A percentile compares a stretch with the other conserved stretches of the same genome.
Evolutionary conservation across 2,888 invertebrate species (phyloP).

Genomic region (Pristionchus exspectatus): DNA sequence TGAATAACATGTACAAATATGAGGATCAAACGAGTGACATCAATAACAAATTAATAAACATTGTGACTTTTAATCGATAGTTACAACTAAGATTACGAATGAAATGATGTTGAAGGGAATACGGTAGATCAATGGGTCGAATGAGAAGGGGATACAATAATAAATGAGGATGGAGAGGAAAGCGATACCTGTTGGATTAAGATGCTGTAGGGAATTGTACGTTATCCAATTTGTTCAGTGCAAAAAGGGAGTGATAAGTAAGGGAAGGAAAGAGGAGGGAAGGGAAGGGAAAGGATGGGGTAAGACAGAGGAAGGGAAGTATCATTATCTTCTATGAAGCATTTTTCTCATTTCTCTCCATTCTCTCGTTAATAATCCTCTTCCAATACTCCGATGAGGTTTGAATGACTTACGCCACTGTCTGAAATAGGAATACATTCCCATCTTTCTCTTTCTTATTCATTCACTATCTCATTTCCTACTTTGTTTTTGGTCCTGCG

Average conservation of each 20-base stretch:
- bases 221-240: not conserved
- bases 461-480: not conserved
- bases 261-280: not conserved
- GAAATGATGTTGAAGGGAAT: not conserved
- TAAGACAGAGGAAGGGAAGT: not conserved
- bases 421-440: slow-evolving; percentile 41
- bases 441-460: not conserved
- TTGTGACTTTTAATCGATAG: slow-evolving; percentile 31
- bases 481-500: slow-evolving; percentile 18
- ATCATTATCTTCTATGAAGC: not conserved
- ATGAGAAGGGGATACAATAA: not conserved
- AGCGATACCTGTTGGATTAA: not conserved
- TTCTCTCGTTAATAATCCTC: slow-evolving; percentile 21
- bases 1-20: slow-evolving; percentile 47
- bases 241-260: not conserved
- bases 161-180: not conserved
- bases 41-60: not conserved
- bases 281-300: not conserved
- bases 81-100: not conserved
- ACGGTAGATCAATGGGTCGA: not conserved
- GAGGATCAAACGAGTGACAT: slow-evolving; percentile 48
- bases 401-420: slow-evolving; percentile 43
- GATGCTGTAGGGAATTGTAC: slow-evolving; percentile 36
- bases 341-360: slow-evolving; percentile 32
- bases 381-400: not conserved